Evolutionary conservation across 1,140 invertebrate genomes (phyloP), one percentile per base, ranked within the genome.

Genomic region (Planococcus citri): DNA sequence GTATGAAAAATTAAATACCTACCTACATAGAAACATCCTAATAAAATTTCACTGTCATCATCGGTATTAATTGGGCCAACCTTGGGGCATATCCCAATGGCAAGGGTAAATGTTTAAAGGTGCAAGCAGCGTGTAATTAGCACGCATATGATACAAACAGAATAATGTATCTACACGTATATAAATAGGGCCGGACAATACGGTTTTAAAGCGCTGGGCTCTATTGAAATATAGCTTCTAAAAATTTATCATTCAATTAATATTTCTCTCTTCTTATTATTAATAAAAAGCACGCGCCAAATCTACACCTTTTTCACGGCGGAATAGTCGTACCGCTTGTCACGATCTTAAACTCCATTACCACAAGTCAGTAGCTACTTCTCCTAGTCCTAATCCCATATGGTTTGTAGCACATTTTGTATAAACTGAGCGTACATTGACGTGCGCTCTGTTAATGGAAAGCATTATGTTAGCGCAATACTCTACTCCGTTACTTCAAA

Each of bases 401-500:
- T 27, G 60, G 60, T 64, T 64, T 64, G 60, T 64, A 64, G 60
- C 60, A 64, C 60, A 64, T 64, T 64, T 64, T 64, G 60, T 64
- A 64, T 25, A 64, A 64, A 64, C 60, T 64, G 25, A 25, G 25
- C 60, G 60, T 64, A 64, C 60, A 64, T 64, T 64, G 60, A 64
- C 60, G 60, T 64, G 22, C 20, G 20, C 20, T n/a, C n/a, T 25
- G 60, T 27, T 64, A 64, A 64, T 64, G 60, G 60, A 64, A 64
- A 64, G 60, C 60, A 64, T 64, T 64, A 27, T 64, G 60, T 64
- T 64, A 64, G 60, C 60, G 20, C 10, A 64, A 64, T 64, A 64
- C 22, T 64, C 60, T 24, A 64, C 21, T 25, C 60, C 60, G 25
- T 27, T 64, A 27, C 60, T 64, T 25, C 24, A 64, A 14, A 27